Evolutionary conservation across 2,888 invertebrate genomes (phyloP).

Genomic region (Sclerodermus sp.): DNA sequence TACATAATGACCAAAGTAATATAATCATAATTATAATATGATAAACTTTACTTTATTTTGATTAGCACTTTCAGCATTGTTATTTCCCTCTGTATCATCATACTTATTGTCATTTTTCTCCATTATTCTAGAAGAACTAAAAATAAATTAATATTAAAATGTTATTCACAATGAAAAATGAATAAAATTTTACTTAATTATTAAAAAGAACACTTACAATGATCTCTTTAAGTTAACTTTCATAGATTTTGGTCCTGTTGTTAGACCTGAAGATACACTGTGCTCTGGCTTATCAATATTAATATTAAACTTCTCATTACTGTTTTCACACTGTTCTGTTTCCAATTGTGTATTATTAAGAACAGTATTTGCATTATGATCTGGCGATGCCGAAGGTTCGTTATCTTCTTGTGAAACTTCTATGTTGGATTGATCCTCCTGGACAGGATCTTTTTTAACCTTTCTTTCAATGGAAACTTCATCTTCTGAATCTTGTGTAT

Average conservation of each 20-base stretch:
- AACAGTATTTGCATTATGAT: slow-evolving; percentile 19
- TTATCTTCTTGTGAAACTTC: slow-evolving; percentile 20
- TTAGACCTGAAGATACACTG: slow-evolving; percentile 9
- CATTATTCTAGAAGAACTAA: slow-evolving; percentile 39
- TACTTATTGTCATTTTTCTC: slow-evolving; percentile 38
- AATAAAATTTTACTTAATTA: background rate
- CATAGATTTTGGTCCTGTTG: slow-evolving; percentile 38
- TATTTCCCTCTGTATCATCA: slow-evolving; percentile 31
- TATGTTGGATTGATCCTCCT: slow-evolving; percentile 22
- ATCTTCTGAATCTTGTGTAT: slow-evolving; percentile 49
- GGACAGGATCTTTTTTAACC: slow-evolving; percentile 20
- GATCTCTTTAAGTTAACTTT: slow-evolving; percentile 55
- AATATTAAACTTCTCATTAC: slow-evolving; percentile 26
- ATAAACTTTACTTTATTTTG: slow-evolving; percentile 41
- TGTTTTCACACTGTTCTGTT: slow-evolving; percentile 27
- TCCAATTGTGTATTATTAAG: slow-evolving; percentile 25
- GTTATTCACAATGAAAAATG: slow-evolving; percentile 3
- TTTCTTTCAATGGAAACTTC: slow-evolving; percentile 35
- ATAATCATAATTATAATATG: slow-evolving; percentile 1
- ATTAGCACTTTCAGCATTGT: slow-evolving; percentile 31
- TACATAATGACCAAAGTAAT: background rate
- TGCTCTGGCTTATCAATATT: slow-evolving; percentile 27
- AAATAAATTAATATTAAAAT: slow-evolving; percentile 13
- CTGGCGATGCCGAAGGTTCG: slow-evolving; percentile 17
- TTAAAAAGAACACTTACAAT: slow-evolving; percentile 44